Base-by-base conservation (phyloP, 2,888 invertebrate genomes). In the Mermis nigrescens region DNA sequence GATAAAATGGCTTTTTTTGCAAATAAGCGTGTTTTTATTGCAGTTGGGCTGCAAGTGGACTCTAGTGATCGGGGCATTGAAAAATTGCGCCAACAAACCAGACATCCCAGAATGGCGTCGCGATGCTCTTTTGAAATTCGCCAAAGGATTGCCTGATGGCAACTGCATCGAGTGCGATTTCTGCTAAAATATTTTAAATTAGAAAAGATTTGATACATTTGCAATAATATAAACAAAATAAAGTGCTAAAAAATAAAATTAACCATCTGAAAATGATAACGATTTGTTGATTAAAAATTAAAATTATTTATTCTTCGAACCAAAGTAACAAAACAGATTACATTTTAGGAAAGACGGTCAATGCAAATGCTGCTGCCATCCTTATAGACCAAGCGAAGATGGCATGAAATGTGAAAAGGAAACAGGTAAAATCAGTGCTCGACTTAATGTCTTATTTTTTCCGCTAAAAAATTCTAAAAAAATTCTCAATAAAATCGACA, bases 291-390 rank as follows among this genome's bases (percentile, higher is more conserved):
- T n/a, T n/a, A n/a, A n/a, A n/a, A n/a, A n/a, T n/a, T n/a, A n/a
- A n/a, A n/a, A n/a, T n/a, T n/a, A n/a, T n/a, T n/a, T n/a, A n/a
- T n/a, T n/a, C n/a, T n/a, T n/a, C n/a, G n/a, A n/a, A n/a, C n/a
- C n/a, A n/a, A n/a, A n/a, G n/a, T n/a, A n/a, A n/a, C n/a, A n/a
- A n/a, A n/a, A n/a, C n/a, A n/a, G n/a, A 38, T 24, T 24, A 24
- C 7, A 3, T 32, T 52, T 48, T 22, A 58, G 54, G 4, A 26
- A 31, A 3, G 56, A 51, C 45, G 56, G 31, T 46, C 48, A 48
- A 22, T 59, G 59, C 59, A 59, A 59, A 27, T 59, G 59, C 51
- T 59, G 59, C 56, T 59, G 59, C 28, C 59, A 59, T 27, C 59
- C 59, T 7, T 59, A 56, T 45, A n/a, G 19, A 29, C 59, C 59